Percentiles rank a stretch among this genome's conserved stretches.
These are phyloP conservation scores for Pristionchus mayeri DNA, from an alignment of 2,888 invertebrate genomes.

Conservation along the genomic window DNA sequence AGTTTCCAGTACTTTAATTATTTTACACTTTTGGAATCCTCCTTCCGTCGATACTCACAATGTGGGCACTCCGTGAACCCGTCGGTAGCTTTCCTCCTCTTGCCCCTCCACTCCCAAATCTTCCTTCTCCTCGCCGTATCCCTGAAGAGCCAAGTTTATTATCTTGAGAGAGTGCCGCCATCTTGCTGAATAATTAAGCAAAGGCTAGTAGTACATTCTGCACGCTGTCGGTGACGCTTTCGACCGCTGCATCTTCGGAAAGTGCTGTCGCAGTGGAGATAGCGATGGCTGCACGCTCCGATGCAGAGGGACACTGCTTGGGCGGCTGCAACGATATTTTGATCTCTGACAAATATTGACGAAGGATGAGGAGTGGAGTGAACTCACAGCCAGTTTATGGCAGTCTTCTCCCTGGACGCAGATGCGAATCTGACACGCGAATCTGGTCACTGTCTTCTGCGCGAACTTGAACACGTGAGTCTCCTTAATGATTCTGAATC, in stretches of 20 bases:
- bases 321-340: slow-evolving; percentile 24
- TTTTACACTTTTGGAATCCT: not conserved
- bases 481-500: slow-evolving; percentile 69
- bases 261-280: not conserved
- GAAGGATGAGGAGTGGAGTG: not conserved
- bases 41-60: not conserved
- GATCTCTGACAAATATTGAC: not conserved
- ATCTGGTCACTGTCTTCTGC: slow-evolving; percentile 74
- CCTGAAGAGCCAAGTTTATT: too few species aligned
- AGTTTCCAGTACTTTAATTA: not conserved
- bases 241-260: not conserved
- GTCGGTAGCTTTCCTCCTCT: not conserved
- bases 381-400: slow-evolving; percentile 68
- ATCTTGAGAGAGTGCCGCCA: too few species aligned
- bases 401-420: slow-evolving; percentile 74
- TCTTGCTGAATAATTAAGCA: too few species aligned
- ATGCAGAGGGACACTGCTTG: slow-evolving; percentile 29
- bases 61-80: slow-evolving; percentile 23
- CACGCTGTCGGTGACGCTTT: not conserved
- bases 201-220: too few species aligned
- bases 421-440: slow-evolving; percentile 74
- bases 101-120: slow-evolving; percentile 25
- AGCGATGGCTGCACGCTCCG: not conserved
- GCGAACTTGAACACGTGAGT: slow-evolving; percentile 76
- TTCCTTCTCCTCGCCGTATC: slow-evolving; percentile 21